These are phyloP conservation scores for Carposina sasakii DNA, from an alignment of 1,140 invertebrate genomes.

Conservation along the genomic window DNA sequence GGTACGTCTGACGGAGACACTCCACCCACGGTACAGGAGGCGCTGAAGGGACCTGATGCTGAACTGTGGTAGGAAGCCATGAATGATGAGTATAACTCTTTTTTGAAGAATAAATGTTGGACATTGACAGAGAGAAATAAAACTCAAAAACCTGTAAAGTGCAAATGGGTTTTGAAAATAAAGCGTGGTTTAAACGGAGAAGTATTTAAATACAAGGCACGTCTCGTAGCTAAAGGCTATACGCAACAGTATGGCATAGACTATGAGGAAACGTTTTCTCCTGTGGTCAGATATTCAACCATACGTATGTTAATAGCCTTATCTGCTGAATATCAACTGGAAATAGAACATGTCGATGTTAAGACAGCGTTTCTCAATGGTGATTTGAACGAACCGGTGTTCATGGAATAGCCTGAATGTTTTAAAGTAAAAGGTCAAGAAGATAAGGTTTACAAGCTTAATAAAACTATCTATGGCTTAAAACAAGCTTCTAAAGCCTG, in stretches of 20 bases:
- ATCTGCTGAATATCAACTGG: conserved; percentile 15
- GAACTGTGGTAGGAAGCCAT: conserved; percentile 37
- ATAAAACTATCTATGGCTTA: conserved; percentile 18
- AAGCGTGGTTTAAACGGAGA: conserved; percentile 25
- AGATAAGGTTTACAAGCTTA: conserved; percentile 17
- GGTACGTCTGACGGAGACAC: neutral
- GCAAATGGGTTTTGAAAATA: conserved; percentile 45
- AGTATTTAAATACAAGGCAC: conserved; percentile 43
- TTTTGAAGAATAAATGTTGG: conserved; percentile 37
- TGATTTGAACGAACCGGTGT: neutral
- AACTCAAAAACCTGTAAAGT: conserved; percentile 25
- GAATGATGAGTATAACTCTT: conserved; percentile 29
- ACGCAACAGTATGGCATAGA: conserved; percentile 39
- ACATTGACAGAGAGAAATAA: conserved; percentile 20
- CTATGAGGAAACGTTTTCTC: conserved; percentile 38
- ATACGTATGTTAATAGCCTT: conserved; percentile 27
- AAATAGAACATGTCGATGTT: conserved; percentile 1
- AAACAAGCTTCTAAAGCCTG: conserved; percentile 16
- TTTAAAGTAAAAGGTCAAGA: conserved; percentile 10
- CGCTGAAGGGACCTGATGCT: neutral
- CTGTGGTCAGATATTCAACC: conserved; percentile 39
- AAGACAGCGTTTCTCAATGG: conserved; percentile 2
- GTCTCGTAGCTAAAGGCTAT: conserved; percentile 51
- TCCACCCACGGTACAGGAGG: neutral
- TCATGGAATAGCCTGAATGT: conserved; percentile 9